These are phyloP conservation scores for Limnephilus auricula DNA, from an alignment of 2,888 invertebrate species.

Conservation along the genomic window DNA sequence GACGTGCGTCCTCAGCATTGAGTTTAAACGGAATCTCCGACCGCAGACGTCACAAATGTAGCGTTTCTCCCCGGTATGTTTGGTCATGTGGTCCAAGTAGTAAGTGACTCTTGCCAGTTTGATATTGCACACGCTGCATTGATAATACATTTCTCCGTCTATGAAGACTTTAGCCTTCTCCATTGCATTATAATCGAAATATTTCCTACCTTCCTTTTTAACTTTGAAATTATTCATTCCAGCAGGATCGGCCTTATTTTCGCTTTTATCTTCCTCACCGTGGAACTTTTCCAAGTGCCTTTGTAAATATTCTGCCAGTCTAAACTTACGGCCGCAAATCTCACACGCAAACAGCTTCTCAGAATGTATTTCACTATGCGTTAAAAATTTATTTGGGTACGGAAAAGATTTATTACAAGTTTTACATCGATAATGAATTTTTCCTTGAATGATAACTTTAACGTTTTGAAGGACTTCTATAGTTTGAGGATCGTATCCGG, in stretches of 20 bases:
- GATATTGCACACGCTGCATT: constrained; percentile 75
- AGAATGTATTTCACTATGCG: constrained; percentile 7
- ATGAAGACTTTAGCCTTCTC: constrained; percentile 70
- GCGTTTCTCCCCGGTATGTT: constrained; percentile 76
- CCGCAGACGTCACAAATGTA: constrained; percentile 77
- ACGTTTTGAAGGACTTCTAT: not conserved
- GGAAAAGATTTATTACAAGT: constrained; percentile 32
- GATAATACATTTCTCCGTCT: constrained; percentile 74
- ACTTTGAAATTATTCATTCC: not conserved
- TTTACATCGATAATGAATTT: constrained; percentile 12
- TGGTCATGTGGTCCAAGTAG: constrained; percentile 75
- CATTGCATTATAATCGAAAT: constrained; percentile 68
- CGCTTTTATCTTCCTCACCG: not conserved
- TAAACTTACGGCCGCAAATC: constrained; percentile 49
- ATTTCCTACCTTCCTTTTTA: constrained; percentile 24
- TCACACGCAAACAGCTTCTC: constrained; percentile 43
- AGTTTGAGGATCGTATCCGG: constrained; percentile 3
- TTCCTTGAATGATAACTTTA: constrained; percentile 11
- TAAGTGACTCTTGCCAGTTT: constrained; percentile 70
- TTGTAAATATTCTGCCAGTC: constrained; percentile 22
- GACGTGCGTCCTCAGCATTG: constrained; percentile 75
- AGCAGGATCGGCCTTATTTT: not conserved
- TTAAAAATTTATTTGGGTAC: not conserved
- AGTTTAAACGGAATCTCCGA: constrained; percentile 76
- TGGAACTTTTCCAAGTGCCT: constrained; percentile 49